Evolutionary conservation across 2,888 invertebrate species (phyloP).

Genomic region (Andricus curvator): DNA sequence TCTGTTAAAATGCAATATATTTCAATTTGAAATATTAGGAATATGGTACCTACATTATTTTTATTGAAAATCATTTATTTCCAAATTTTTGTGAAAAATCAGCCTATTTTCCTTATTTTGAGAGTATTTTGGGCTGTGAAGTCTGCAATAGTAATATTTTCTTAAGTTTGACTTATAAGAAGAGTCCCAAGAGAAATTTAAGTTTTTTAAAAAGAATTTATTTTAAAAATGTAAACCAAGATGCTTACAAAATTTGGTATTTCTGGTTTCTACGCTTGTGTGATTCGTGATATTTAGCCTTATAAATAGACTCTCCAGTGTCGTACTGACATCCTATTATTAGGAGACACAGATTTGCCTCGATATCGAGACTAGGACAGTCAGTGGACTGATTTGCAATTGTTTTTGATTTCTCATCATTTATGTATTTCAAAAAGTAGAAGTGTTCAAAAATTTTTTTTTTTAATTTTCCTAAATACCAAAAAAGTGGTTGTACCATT

Average conservation of each 20-base stretch:
- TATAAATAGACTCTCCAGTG: slow-evolving; percentile 67
- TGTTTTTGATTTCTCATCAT: slow-evolving; percentile 17
- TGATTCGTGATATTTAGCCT: slow-evolving; percentile 57
- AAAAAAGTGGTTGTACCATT: not conserved
- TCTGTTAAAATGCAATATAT: too few relatives aligned
- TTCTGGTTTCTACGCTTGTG: slow-evolving; percentile 51
- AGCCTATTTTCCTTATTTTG: too few relatives aligned
- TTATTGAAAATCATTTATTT: too few relatives aligned
- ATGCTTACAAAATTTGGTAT: slow-evolving; percentile 48
- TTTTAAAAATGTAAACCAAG: not conserved
- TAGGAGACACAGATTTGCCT: slow-evolving; percentile 65
- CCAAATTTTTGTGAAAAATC: too few relatives aligned
- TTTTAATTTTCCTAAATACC: not conserved
- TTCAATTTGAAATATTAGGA: too few relatives aligned
- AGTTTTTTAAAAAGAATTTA: not conserved
- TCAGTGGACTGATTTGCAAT: slow-evolving; percentile 47
- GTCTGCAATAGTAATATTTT: too few relatives aligned
- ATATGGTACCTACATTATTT: too few relatives aligned
- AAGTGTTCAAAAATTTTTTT: not conserved
- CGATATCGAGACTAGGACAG: slow-evolving; percentile 54
- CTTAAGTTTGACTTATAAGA: too few relatives aligned
- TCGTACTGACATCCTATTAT: slow-evolving; percentile 68
- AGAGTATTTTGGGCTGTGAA: too few relatives aligned
- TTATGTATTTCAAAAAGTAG: not conserved
- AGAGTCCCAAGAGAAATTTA: not conserved